Evolutionary conservation across 2,113 vertebrate genomes (phyloP).

Genomic region (Hemiprocne comata): DNA sequence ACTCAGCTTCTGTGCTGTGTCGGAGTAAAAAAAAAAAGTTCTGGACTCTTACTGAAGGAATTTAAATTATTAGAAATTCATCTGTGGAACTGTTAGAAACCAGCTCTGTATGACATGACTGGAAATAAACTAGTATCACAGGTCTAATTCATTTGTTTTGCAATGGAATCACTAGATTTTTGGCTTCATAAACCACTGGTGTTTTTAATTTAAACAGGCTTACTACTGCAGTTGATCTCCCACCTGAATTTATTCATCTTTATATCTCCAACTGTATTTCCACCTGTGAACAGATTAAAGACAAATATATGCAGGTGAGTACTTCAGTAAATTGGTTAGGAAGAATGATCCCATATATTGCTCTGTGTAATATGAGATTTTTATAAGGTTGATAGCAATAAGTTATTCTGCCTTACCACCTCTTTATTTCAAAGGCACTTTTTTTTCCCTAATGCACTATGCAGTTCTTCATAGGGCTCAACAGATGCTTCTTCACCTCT

Average conservation of each 20-base stretch:
- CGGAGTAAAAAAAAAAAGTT: not conserved
- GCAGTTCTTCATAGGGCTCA: not conserved
- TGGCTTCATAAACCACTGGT: not conserved
- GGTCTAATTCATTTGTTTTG: not conserved
- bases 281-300: conserved; percentile 99
- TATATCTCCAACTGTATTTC: conserved; percentile 99
- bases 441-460: not conserved
- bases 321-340: not conserved
- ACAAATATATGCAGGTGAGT: conserved; percentile 99
- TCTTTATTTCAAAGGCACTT: not conserved
- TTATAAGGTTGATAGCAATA: not conserved
- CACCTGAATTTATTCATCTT: conserved; percentile 98
- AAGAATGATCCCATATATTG: not conserved
- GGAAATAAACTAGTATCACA: not conserved
- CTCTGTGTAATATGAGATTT: not conserved
- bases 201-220: conserved; percentile 78
- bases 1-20: not conserved
- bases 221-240: conserved; percentile 96
- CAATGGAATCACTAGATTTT: not conserved
- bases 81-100: not conserved
- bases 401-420: not conserved
- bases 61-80: not conserved
- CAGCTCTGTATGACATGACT: not conserved
- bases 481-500: not conserved
- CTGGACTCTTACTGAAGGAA: not conserved